A percentile compares a stretch with the other conserved stretches of the same genome.
Conservation (phyloP, 1,140 invertebrate species). For the Ips typographus region DNA sequence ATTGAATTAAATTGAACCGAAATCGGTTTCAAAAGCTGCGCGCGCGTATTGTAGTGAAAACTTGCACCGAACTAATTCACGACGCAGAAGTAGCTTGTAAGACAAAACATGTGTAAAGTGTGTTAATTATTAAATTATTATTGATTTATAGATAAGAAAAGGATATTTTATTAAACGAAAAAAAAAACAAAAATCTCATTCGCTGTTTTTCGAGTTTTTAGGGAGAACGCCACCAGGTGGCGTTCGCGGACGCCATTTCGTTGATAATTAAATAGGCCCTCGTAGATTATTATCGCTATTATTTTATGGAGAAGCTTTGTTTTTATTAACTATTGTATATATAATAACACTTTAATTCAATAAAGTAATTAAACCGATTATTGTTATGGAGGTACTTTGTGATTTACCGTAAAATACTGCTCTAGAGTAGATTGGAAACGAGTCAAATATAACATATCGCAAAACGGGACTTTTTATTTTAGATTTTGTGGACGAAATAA, state of each 20-base stretch:
- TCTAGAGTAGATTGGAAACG: slow-evolving; percentile 41
- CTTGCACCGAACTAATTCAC: slow-evolving; percentile 13
- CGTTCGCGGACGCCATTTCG: neutral
- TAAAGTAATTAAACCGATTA: slow-evolving; percentile 38
- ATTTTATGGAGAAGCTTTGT: slow-evolving; percentile 29
- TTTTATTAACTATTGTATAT: slow-evolving; percentile 35
- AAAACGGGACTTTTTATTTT: slow-evolving; percentile 32
- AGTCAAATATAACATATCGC: slow-evolving; percentile 44
- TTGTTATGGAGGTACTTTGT: slow-evolving; percentile 34
- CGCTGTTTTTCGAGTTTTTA: neutral
- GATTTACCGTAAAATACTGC: slow-evolving; percentile 37
- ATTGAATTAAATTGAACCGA: neutral
- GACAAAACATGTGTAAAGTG: slow-evolving; percentile 29
- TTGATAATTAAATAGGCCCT: slow-evolving; percentile 11
- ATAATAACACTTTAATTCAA: slow-evolving; percentile 31
- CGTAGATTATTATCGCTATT: slow-evolving; percentile 26
- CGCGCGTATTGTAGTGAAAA: slow-evolving; percentile 17
- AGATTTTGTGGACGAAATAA: slow-evolving; percentile 3
- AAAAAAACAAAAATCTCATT: neutral
- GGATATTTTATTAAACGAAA: slow-evolving; percentile 27
- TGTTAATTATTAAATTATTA: slow-evolving; percentile 31
- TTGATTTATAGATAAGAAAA: slow-evolving; percentile 19
- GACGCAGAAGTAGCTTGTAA: slow-evolving; percentile 9
- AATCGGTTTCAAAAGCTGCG: slow-evolving; percentile 1
- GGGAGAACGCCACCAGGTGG: neutral